Evolutionary conservation across 2,888 invertebrate genomes (phyloP).

Genomic region (Cenopis cana): DNA sequence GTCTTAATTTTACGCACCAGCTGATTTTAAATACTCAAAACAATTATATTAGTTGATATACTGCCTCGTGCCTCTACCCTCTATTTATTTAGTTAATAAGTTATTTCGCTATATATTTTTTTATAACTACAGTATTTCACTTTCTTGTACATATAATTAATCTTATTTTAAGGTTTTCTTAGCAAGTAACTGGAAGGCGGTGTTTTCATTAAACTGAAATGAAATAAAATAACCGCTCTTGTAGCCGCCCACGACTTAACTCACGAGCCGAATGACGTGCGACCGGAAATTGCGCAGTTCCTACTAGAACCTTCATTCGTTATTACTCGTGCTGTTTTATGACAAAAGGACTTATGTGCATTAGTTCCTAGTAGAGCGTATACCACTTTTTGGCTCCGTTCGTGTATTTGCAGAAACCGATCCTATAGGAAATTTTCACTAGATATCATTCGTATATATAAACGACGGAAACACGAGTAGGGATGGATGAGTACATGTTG

Average conservation of each 20-base stretch:
- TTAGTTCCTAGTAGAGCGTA: background rate
- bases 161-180: background rate
- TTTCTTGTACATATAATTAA: background rate
- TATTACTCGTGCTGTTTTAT: slow-evolving; percentile 10
- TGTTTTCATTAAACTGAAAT: slow-evolving; percentile 28
- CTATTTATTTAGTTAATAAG: no score
- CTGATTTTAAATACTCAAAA: no score
- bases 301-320: slow-evolving; percentile 36
- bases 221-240: slow-evolving; percentile 20
- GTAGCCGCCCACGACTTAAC: slow-evolving; percentile 24
- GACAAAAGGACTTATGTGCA: background rate
- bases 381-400: background rate
- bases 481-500: slow-evolving; percentile 31
- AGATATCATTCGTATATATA: slow-evolving; percentile 27
- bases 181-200: background rate
- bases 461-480: slow-evolving; percentile 31
- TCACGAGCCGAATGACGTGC: slow-evolving; percentile 55
- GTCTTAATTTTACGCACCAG: no score
- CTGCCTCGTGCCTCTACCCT: no score
- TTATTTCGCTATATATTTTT: no score
- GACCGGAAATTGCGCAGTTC: slow-evolving; percentile 56
- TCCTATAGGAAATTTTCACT: slow-evolving; percentile 25
- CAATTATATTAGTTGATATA: no score
- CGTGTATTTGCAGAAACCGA: slow-evolving; percentile 19
- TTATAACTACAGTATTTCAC: background rate